Evolutionary conservation across 2,113 vertebrate species (phyloP), one percentile per base, ranked within the genome.

Genomic region (Agelaius phoeniceus): DNA sequence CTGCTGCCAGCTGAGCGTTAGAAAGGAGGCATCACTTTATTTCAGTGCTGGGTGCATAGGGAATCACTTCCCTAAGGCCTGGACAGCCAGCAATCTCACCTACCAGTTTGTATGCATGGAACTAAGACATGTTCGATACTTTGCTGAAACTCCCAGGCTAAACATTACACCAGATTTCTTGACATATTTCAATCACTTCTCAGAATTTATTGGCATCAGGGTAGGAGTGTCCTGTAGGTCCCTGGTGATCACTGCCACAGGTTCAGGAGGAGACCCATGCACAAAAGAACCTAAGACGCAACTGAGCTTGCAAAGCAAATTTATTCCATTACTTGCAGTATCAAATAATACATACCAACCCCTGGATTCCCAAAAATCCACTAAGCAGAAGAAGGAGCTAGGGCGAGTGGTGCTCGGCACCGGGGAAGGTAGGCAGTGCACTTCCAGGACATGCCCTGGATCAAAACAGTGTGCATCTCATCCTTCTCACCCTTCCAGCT

Each of bases 21-120:
- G n/a, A 39, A 62, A 39, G 11, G 59, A 41, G 37, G 27, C 61
- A 14, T 20, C 9, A 20, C 17, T 62, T 41, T 14, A 10, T 62
- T 39, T 62, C 11, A 9, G 26, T 1, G 0, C 27, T 62, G 12
- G 6, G 6, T 30, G 8, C 18, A 5, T 14, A 27, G 37, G 26
- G 37, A 20, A 20, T 62, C 8, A 41, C 19, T 63, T 21, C 13
- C 5, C 44, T 35, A 35, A 27, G 16, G 9, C 2, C 1, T n/a
- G 66, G 24, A 27, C 6, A 35, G 4, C 17, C 66, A 35, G 66
- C 9, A 28, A 37, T 37, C 12, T 35, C 44, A 19, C 33, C n/a
- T 49, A 21, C 13, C 15, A 11, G 13, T 37, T 51, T 69, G 26
- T 8, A 37, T 15, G 7, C 46, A 28, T 11, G 46, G 18, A 49